Percentiles rank a stretch among this genome's conserved stretches.
These are phyloP conservation scores for Apis cerana DNA, from an alignment of 1,140 invertebrate species.

Conservation along the genomic window DNA sequence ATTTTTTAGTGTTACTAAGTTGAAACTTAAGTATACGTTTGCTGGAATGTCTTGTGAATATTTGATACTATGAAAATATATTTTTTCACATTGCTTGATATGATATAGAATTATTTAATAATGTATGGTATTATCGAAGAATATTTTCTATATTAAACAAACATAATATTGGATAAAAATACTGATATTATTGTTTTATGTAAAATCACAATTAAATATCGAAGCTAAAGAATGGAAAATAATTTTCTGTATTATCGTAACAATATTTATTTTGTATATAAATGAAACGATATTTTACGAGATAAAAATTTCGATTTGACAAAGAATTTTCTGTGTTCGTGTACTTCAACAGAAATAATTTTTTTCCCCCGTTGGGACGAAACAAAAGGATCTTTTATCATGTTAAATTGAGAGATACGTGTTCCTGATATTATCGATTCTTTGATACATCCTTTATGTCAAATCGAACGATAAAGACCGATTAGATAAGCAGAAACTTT, in stretches of 20 bases:
- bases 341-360: not conserved
- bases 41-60: too few species aligned
- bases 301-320: not conserved
- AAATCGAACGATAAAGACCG: constrained; percentile 22
- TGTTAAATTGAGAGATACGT: not conserved
- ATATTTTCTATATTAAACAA: too few species aligned
- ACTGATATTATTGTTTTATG: not conserved
- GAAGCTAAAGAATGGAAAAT: not conserved
- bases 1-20: too few species aligned
- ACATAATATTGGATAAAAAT: not conserved
- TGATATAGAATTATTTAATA: too few species aligned
- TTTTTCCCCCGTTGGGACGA: accelerated
- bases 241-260: not conserved
- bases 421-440: not conserved
- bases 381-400: not conserved
- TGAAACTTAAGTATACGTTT: too few species aligned
- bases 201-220: not conserved
- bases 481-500: constrained; percentile 26
- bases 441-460: not conserved
- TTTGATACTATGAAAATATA: too few species aligned
- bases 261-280: not conserved
- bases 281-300: not conserved
- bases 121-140: too few species aligned
- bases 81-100: too few species aligned
- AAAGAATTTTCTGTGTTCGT: too few species aligned